A percentile compares a stretch with the other conserved stretches of the same genome.
Evolutionary conservation across 2,888 invertebrate genomes (phyloP).

Genomic region (Caenorhabditis angaria): DNA sequence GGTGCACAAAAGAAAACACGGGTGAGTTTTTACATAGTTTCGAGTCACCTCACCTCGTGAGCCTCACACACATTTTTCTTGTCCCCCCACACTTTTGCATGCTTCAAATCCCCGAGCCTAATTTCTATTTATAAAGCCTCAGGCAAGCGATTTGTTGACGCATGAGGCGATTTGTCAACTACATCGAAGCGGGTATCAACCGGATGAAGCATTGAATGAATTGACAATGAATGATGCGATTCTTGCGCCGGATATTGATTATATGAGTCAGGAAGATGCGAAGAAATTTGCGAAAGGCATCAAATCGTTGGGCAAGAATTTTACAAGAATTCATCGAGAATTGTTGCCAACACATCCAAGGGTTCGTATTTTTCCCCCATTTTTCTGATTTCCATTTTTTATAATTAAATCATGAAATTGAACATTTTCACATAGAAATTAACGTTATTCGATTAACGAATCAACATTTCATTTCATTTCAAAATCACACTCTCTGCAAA

Average conservation of each 20-base stretch:
- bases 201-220: slow-evolving; percentile 87
- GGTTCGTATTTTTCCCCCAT: slow-evolving; percentile 70
- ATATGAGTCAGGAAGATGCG: slow-evolving; percentile 66
- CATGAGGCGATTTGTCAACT: slow-evolving; percentile 75
- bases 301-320: slow-evolving; percentile 97
- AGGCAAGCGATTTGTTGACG: slow-evolving; percentile 61
- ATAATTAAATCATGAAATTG: background rate
- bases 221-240: slow-evolving; percentile 59
- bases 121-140: slow-evolving; percentile 31
- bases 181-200: slow-evolving; percentile 95
- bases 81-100: background rate
- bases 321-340: slow-evolving; percentile 95
- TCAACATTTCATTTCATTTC: background rate
- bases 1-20: slow-evolving; percentile 60
- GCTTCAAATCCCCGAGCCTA: background rate
- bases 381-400: background rate
- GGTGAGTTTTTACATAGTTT: slow-evolving; percentile 23
- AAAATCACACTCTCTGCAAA: background rate
- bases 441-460: too few species aligned
- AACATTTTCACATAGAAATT: background rate
- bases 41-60: too few species aligned
- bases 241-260: slow-evolving; percentile 56
- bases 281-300: slow-evolving; percentile 90
- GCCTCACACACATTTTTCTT: too few species aligned
- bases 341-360: slow-evolving; percentile 95